Percentiles rank a stretch among this genome's conserved stretches.
Conservation (phyloP, 2,888 invertebrate species). For the Automeris io region DNA sequence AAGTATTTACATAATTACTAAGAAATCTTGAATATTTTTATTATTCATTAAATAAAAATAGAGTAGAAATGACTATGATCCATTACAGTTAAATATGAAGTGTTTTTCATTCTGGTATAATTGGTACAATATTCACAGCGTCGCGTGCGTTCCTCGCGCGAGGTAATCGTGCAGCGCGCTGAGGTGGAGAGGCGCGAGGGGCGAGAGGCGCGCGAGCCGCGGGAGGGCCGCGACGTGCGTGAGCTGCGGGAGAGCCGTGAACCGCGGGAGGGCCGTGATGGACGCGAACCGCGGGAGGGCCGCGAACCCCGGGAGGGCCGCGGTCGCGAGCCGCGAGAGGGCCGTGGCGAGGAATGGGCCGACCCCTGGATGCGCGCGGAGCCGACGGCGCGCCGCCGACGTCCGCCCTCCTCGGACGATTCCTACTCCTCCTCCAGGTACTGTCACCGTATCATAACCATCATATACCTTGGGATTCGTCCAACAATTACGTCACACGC, state of each 20-base stretch:
- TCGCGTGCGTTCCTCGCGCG: slow-evolving; percentile 73
- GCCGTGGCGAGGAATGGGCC: slow-evolving; percentile 92
- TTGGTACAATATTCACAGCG: slow-evolving; percentile 52
- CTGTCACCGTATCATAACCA: no score
- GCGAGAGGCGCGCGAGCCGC: slow-evolving; percentile 24
- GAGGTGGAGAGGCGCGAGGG: slow-evolving; percentile 48
- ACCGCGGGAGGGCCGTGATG: slow-evolving; percentile 44
- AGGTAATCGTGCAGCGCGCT: slow-evolving; percentile 87
- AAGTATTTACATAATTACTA: no score
- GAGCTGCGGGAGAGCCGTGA: slow-evolving; percentile 27
- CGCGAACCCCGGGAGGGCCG: slow-evolving; percentile 27
- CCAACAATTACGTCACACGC: no score
- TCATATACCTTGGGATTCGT: no score
- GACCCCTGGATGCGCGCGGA: slow-evolving; percentile 93
- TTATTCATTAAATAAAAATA: not conserved
- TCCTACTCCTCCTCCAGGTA: slow-evolving; percentile 71
- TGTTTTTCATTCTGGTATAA: no score
- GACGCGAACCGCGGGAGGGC: slow-evolving; percentile 88
- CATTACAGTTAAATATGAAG: no score
- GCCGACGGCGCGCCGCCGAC: slow-evolving; percentile 56
- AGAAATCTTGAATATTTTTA: no score
- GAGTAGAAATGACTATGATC: no score
- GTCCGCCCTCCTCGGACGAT: slow-evolving; percentile 63
- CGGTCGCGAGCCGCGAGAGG: slow-evolving; percentile 32
- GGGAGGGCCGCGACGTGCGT: slow-evolving; percentile 24